Base-by-base conservation (phyloP, 2,113 vertebrate genomes). In the Sinocyclocheilus grahami region DNA sequence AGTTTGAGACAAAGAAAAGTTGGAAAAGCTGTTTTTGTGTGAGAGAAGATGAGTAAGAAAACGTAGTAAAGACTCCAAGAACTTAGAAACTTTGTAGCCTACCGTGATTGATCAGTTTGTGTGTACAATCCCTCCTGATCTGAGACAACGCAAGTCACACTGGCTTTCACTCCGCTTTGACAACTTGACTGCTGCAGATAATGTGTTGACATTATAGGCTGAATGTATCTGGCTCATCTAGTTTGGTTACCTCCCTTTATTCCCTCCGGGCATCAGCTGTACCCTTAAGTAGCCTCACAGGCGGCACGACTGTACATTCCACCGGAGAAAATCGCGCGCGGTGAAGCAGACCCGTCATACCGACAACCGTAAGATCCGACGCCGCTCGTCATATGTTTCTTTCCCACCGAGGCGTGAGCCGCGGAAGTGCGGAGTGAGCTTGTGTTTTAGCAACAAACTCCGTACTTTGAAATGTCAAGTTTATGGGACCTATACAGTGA, bases 151-250 rank as follows among this genome's bases (percentile, higher is more conserved):
- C 33, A 69, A 51, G 37, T 8, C 48, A 53, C 72, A 71, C 83
- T 87, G 48, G 39, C 67, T 67, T 22, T 75, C 74, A 20, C 83
- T 85, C 18, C 63, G 0, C 48, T 77, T 72, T 80, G 18, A 72
- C 51, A 65, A 62, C 30, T 72, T 37, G 53, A 84, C 84, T 86
- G 63, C 81, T 82, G 78, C 16, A 48, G 24, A 24, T 65, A 67
- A 72, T 76, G 22, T 71, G 79, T 87, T 87, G 89, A 88, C 89
- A 90, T 90, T 87, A 53, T 87, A 87, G 30, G 24, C 71, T 58
- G 11, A 75, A 39, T 75, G 24, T 42, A 78, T 65, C 30, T 85
- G 39, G 85, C 74, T 12, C 55, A n/a, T 78, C 82, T 76, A 20
- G 82, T 88, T 86, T 20, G 46, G 88, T 88, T 75, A 63, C 86